Conservation (phyloP, 2,888 invertebrate genomes). For the Adelphocoris suturalis region DNA sequence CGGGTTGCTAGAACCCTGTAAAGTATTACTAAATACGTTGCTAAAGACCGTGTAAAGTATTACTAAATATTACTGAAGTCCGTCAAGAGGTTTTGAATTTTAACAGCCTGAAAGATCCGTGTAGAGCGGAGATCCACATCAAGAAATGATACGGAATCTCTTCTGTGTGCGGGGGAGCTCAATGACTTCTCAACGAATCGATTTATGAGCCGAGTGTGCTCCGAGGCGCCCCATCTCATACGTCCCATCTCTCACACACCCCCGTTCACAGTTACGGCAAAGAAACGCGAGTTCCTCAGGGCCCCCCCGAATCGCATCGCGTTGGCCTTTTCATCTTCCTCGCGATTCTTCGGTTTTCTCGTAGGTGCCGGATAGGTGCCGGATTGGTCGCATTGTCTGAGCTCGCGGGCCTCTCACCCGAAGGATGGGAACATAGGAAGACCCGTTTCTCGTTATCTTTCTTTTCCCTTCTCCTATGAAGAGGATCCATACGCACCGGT, state of each 20-base stretch:
- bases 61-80: no score
- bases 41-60: no score
- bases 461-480: background rate
- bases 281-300: conserved; percentile 7
- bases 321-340: conserved; percentile 22
- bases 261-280: conserved; percentile 17
- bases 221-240: conserved; percentile 28
- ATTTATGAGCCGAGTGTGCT: background rate
- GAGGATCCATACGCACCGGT: background rate
- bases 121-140: no score
- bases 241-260: conserved; percentile 29
- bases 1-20: no score
- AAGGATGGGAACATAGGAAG: conserved; percentile 25
- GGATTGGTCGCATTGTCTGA: conserved; percentile 27
- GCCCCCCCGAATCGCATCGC: conserved; percentile 10
- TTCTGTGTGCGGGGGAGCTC: background rate
- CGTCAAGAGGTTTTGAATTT: no score
- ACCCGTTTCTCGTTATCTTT: conserved; percentile 27
- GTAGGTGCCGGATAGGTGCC: background rate
- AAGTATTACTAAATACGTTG: no score
- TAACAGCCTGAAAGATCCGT: no score
- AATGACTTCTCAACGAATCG: conserved; percentile 32
- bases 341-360: conserved; percentile 3
- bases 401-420: conserved; percentile 27
- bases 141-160: background rate